Conservation (phyloP, 2,113 vertebrate genomes). For the Cygnus buccinator region DNA sequence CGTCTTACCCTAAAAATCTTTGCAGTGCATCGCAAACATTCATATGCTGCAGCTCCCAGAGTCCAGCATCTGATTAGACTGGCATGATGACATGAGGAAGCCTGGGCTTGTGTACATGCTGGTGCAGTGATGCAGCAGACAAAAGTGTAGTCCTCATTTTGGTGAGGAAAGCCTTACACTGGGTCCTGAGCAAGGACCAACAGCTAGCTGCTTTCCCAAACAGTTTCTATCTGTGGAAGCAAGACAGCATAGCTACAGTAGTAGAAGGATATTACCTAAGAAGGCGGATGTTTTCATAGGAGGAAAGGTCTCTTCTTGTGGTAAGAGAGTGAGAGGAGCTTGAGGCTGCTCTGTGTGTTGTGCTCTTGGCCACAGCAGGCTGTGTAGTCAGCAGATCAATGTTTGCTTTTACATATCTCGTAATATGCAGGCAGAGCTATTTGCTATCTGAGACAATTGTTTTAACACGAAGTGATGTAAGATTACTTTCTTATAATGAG, state of each 20-base stretch:
- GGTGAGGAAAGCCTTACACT: not conserved
- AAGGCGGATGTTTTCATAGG: not conserved
- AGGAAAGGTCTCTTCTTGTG: not conserved
- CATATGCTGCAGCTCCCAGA: not conserved
- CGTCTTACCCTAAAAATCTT: not conserved
- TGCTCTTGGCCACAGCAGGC: not conserved
- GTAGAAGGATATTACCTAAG: not conserved
- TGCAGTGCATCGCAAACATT: rapidly evolving
- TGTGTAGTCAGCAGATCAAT: not conserved
- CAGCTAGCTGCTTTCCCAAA: not conserved
- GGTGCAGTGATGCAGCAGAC: not conserved
- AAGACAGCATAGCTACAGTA: not conserved
- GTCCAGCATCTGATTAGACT: rapidly evolving
- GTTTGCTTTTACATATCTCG: not conserved
- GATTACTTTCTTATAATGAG: not conserved
- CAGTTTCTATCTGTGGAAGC: not conserved
- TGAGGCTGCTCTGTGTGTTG: not conserved
- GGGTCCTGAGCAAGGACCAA: not conserved
- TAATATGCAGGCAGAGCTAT: not conserved
- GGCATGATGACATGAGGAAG: not conserved
- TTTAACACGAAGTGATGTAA: not conserved
- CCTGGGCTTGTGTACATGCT: not conserved
- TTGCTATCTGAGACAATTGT: not conserved
- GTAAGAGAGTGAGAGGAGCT: not conserved
- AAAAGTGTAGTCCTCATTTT: not conserved